Evolutionary conservation across 2,113 vertebrate genomes (phyloP).

Genomic region (Megaceryle maxima): DNA sequence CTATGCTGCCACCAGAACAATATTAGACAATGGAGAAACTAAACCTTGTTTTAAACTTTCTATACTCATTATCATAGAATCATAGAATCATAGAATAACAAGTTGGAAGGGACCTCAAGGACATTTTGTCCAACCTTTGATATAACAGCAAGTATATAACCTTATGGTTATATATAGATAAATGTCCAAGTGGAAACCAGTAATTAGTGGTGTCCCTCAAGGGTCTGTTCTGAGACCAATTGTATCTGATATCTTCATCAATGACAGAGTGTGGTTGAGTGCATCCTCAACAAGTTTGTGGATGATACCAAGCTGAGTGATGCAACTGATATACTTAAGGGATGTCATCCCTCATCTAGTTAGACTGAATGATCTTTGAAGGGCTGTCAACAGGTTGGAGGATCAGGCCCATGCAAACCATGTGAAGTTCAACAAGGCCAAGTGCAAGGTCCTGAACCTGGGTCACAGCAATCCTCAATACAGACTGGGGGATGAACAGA

Average conservation of each 20-base stretch:
- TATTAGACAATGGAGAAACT: neutral
- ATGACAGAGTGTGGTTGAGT: neutral
- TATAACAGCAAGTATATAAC: too few relatives aligned
- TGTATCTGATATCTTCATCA: neutral
- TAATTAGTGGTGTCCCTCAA: neutral
- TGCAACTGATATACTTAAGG: neutral
- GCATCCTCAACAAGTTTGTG: neutral
- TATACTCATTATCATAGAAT: too few relatives aligned
- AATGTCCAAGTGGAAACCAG: neutral
- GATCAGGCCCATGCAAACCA: fast-evolving
- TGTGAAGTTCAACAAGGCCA: neutral
- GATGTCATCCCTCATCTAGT: neutral
- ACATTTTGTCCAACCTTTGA: too few relatives aligned
- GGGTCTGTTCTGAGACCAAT: too few relatives aligned
- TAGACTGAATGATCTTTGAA: neutral
- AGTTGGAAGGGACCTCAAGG: too few relatives aligned
- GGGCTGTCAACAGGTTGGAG: neutral
- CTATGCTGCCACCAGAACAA: neutral
- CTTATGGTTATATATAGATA: neutral
- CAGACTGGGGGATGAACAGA: neutral
- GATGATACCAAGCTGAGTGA: neutral
- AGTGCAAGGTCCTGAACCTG: neutral
- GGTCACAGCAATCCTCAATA: neutral
- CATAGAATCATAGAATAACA: too few relatives aligned
- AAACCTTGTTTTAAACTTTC: neutral